Conservation (phyloP, 35 echinoderm and acorn worm species). For the Ptychodera flava region DNA sequence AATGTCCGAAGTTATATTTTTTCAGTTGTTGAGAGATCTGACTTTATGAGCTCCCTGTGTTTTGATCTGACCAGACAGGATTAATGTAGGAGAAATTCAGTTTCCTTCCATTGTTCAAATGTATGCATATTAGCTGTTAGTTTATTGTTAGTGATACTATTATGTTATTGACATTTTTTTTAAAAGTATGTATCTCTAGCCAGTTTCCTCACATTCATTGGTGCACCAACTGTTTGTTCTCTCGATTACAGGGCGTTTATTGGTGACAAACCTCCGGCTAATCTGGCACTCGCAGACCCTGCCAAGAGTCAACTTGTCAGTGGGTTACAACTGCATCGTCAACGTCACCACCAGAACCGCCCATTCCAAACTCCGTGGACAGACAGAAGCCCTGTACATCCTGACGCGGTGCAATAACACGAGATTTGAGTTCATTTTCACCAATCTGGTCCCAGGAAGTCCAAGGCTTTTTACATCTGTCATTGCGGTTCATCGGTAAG, state of each 20-base stretch:
- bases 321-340: slow-evolving; percentile 78
- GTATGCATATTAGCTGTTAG: too few relatives aligned
- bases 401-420: slow-evolving; percentile 97
- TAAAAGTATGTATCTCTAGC: too few relatives aligned
- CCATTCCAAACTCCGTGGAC: slow-evolving; percentile 85
- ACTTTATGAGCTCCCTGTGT: too few relatives aligned
- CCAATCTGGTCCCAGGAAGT: slow-evolving; percentile 77
- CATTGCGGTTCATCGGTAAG: slow-evolving; percentile 91
- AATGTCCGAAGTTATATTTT: too few relatives aligned
- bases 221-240: not conserved
- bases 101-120: too few relatives aligned
- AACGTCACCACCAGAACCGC: slow-evolving; percentile 68
- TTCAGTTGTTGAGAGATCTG: too few relatives aligned
- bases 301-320: slow-evolving; percentile 92
- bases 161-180: too few relatives aligned
- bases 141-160: too few relatives aligned
- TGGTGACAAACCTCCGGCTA: slow-evolving; percentile 85
- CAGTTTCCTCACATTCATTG: not conserved
- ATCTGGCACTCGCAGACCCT: slow-evolving; percentile 87
- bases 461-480: slow-evolving; percentile 92
- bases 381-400: slow-evolving; percentile 91
- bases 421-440: slow-evolving; percentile 97
- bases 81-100: too few relatives aligned
- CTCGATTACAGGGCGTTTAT: slow-evolving; percentile 69
- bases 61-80: too few relatives aligned